These are phyloP conservation scores for Coelopa pilipes DNA, from an alignment of 2,888 invertebrate genomes.

Conservation along the genomic window DNA sequence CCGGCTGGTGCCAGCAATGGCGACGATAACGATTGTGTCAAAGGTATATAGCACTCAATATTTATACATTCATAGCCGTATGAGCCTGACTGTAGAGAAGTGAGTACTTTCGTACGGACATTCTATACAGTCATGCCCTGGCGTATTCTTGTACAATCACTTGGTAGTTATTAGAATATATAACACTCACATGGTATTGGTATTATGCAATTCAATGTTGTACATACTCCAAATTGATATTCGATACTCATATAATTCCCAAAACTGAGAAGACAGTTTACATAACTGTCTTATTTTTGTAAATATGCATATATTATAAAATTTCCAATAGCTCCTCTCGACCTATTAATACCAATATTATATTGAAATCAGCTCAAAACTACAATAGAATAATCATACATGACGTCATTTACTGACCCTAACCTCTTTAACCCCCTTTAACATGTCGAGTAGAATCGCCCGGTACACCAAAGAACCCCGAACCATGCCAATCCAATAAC, in stretches of 20 bases:
- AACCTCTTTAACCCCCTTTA: slow-evolving; percentile 43
- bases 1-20: slow-evolving; percentile 31
- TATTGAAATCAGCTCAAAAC: slow-evolving; percentile 12
- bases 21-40: slow-evolving; percentile 53
- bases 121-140: background rate
- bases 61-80: no score
- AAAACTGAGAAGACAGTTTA: no score
- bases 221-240: slow-evolving; percentile 12
- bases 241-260: no score
- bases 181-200: slow-evolving; percentile 28
- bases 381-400: background rate
- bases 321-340: no score
- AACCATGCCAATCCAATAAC: slow-evolving; percentile 83
- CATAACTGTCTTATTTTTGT: no score
- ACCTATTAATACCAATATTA: slow-evolving; percentile 28
- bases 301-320: no score
- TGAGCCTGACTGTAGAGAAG: background rate
- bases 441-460: slow-evolving; percentile 72
- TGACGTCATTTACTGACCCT: no score
- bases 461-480: slow-evolving; percentile 77
- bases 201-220: slow-evolving; percentile 1
- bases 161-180: background rate
- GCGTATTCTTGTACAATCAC: background rate
- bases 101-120: background rate
- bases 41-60: slow-evolving; percentile 59